Evolutionary conservation across 64 coral and sea anemone genomes (phyloP).

Genomic region (Stylophora pistillata): DNA sequence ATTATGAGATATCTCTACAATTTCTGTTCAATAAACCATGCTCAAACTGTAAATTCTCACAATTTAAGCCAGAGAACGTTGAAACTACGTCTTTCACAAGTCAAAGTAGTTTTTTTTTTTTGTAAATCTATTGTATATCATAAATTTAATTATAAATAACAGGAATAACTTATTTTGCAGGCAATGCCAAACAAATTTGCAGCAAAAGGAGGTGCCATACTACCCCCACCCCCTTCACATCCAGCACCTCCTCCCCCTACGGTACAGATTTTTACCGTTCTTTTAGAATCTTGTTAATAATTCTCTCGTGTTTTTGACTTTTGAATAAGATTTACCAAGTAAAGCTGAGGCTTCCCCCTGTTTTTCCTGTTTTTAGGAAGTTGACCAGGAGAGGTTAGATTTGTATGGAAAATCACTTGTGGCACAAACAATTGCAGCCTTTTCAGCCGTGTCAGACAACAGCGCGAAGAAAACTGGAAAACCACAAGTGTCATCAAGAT

Average conservation of each 20-base stretch:
- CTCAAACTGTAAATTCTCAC: no score
- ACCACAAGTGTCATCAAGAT: slow-evolving; percentile 50
- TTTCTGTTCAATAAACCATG: no score
- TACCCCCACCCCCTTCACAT: slow-evolving; percentile 82
- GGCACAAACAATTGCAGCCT: slow-evolving; percentile 95
- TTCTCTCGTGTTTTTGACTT: not conserved
- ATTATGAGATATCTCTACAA: no score
- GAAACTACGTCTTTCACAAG: no score
- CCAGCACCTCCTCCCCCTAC: slow-evolving; percentile 74
- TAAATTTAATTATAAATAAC: no score
- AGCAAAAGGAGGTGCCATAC: slow-evolving; percentile 43
- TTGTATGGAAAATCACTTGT: slow-evolving; percentile 88
- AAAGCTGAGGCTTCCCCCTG: no score
- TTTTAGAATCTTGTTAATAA: not conserved
- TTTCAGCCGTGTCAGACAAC: slow-evolving; percentile 63
- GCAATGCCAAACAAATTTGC: slow-evolving; percentile 83
- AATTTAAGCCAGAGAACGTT: no score
- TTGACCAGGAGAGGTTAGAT: slow-evolving; percentile 68
- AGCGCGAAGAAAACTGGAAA: slow-evolving; percentile 17
- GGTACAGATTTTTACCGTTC: not conserved
- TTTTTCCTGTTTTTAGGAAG: not conserved
- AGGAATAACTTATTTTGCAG: slow-evolving; percentile 14
- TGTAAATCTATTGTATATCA: no score
- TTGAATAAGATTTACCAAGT: no score
- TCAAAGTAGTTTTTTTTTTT: no score